Evolutionary conservation across 2,113 vertebrate genomes (phyloP).

Genomic region (Cnemophilus loriae): DNA sequence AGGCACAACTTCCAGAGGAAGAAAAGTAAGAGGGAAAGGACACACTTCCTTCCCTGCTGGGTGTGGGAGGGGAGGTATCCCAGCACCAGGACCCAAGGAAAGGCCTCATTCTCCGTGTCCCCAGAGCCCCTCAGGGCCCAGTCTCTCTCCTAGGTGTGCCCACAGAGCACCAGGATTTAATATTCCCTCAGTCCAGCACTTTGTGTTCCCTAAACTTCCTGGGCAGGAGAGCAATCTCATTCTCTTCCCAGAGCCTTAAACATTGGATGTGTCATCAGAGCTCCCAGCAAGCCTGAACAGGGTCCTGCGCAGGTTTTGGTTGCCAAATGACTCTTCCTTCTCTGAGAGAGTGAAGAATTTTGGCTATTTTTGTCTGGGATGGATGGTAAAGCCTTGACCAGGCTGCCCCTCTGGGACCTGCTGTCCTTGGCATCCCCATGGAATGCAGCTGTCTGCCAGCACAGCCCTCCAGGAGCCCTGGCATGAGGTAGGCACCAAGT

Average conservation of each 20-base stretch:
- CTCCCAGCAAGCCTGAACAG: neutral
- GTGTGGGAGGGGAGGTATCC: accelerated
- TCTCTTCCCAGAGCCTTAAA: neutral
- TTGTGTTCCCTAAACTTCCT: neutral
- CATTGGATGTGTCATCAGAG: neutral
- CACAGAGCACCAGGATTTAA: neutral
- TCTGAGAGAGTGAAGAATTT: neutral
- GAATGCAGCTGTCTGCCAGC: neutral
- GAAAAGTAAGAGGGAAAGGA: constrained; percentile 68
- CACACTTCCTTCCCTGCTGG: neutral
- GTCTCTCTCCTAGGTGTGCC: neutral
- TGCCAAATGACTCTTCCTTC: neutral
- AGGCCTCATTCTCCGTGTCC: accelerated
- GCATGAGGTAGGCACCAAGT: neutral
- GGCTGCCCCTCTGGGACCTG: neutral
- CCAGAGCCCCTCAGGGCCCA: neutral
- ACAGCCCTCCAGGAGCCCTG: neutral
- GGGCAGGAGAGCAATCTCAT: neutral
- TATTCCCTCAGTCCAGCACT: neutral
- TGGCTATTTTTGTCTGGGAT: accelerated
- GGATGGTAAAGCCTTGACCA: neutral
- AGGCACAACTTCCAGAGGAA: constrained; percentile 75
- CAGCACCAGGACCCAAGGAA: neutral
- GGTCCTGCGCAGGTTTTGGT: neutral
- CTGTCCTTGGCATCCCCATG: accelerated